Evolutionary conservation across 2,797 vertebrate species (phyloP).

Genomic region (Poecilia gillii): DNA sequence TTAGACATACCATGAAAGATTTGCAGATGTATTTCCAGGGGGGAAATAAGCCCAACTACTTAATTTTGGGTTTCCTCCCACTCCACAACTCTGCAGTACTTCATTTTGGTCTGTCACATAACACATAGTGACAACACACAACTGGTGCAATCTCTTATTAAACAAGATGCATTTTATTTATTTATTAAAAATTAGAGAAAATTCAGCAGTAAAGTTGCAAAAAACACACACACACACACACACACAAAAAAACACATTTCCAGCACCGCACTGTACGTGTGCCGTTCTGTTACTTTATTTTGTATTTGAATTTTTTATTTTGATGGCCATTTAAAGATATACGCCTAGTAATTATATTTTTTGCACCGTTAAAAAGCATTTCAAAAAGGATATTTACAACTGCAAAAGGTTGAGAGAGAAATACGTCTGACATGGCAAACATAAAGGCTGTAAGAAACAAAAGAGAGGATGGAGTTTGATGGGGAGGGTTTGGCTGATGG

Average conservation of each 20-base stretch:
- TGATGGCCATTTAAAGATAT: neutral
- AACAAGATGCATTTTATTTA: neutral
- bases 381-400: constrained; percentile 13
- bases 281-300: neutral
- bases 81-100: neutral
- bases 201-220: neutral
- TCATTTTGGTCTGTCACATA: no score
- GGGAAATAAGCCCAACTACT: neutral
- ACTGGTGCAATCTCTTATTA: neutral
- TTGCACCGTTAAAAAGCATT: neutral
- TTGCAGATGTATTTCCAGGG: neutral
- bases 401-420: constrained; percentile 7
- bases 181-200: neutral
- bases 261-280: neutral
- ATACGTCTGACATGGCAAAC: neutral
- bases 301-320: neutral
- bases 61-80: neutral
- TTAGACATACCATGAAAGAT: neutral
- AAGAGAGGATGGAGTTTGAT: constrained; percentile 1
- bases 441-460: constrained; percentile 7
- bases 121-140: neutral
- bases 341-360: neutral
- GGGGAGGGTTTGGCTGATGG: constrained; percentile 7
- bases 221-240: no score
- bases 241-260: no score